phyloP scores from a whole-genome alignment of 2,888 invertebrate genomes.

The Megaustenia siamemsis region DNA sequence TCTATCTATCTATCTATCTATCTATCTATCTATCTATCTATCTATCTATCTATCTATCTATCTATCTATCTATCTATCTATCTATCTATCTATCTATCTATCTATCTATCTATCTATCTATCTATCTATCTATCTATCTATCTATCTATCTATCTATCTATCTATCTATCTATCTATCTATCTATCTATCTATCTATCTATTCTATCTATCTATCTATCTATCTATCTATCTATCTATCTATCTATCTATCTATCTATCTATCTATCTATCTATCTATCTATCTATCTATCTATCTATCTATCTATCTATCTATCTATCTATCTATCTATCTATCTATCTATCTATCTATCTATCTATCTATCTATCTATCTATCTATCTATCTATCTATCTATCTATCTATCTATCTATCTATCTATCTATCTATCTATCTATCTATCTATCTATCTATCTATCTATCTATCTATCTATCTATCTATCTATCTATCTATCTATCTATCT shows the following conservation, averaged over 20 bases:
- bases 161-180: not conserved
- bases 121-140: slow-evolving; percentile 1
- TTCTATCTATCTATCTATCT: slow-evolving; percentile 1
- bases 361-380: slow-evolving; percentile 15
- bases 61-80: slow-evolving; percentile 4
- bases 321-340: slow-evolving; percentile 2
- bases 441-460: slow-evolving; percentile 9
- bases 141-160: not conserved
- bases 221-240: slow-evolving; percentile 2
- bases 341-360: slow-evolving; percentile 37
- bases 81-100: not conserved
- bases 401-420: slow-evolving; percentile 1
- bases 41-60: slow-evolving; percentile 27
- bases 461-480: not conserved
- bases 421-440: slow-evolving; percentile 2
- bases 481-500: not conserved
- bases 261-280: slow-evolving; percentile 10
- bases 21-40: slow-evolving; percentile 27
- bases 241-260: slow-evolving; percentile 17
- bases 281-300: not conserved
- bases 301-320: not conserved
- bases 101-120: slow-evolving; percentile 1
- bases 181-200: not conserved
- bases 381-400: not conserved
- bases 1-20: slow-evolving; percentile 13